Conservation (phyloP, 2,797 vertebrate species). For the Pristis pectinata region DNA sequence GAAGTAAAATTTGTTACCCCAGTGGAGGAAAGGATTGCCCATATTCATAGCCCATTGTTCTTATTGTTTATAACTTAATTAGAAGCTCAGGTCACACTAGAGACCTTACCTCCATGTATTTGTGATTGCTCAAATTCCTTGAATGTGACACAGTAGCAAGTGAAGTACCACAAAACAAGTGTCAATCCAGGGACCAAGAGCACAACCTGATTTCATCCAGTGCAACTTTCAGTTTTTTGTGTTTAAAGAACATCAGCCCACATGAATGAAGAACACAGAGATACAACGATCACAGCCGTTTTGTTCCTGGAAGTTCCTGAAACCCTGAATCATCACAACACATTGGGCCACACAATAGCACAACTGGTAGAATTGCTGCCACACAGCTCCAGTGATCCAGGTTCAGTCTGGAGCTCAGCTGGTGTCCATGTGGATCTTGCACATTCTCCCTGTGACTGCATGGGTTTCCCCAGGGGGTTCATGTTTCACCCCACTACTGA, state of each 20-base stretch:
- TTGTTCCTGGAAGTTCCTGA: neutral
- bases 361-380: no score
- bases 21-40: neutral
- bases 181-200: neutral
- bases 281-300: neutral
- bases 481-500: no score
- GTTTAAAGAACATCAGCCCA: neutral
- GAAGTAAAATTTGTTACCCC: neutral
- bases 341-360: no score
- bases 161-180: neutral
- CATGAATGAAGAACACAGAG: neutral
- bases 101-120: neutral
- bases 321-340: neutral
- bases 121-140: neutral
- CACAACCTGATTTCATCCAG: neutral
- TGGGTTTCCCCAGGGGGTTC: no score
- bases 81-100: neutral
- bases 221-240: neutral
- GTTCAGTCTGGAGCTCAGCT: neutral
- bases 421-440: no score
- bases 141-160: neutral
- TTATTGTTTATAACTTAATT: neutral
- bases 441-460: no score
- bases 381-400: neutral
- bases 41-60: neutral